These are phyloP conservation scores for Channa argus DNA, from an alignment of 2,113 vertebrate species.

Conservation along the genomic window DNA sequence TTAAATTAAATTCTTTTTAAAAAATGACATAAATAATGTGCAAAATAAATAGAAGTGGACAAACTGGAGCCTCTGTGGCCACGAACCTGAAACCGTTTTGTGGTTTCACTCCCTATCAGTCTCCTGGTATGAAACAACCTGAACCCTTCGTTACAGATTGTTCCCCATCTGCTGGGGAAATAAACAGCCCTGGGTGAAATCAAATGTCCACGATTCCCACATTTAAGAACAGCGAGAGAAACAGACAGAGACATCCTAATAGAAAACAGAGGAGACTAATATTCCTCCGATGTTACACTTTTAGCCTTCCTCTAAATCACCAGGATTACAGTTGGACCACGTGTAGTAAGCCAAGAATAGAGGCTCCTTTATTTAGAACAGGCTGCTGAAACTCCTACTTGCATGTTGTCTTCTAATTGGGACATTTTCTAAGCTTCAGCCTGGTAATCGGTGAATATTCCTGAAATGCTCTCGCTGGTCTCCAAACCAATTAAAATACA, in stretches of 20 bases:
- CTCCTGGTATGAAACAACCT: neutral
- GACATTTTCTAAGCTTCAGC: constrained; percentile 48
- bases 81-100: neutral
- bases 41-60: constrained; percentile 9
- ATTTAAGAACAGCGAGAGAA: neutral
- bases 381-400: constrained; percentile 30
- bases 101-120: neutral
- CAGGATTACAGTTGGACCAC: constrained; percentile 15
- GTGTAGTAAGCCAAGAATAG: constrained; percentile 46
- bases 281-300: constrained; percentile 1
- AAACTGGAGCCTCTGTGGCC: neutral
- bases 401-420: constrained; percentile 59
- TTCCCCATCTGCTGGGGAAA: constrained; percentile 22
- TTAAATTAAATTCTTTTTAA: neutral
- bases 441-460: constrained; percentile 60
- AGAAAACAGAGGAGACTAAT: neutral
- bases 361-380: constrained; percentile 35
- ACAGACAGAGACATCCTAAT: neutral
- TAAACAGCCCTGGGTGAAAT: constrained; percentile 30
- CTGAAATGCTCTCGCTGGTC: constrained; percentile 59
- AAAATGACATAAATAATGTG: neutral
- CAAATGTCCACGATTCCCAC: neutral
- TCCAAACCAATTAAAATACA: constrained; percentile 69
- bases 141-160: constrained; percentile 19
- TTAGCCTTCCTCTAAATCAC: constrained; percentile 3